These are phyloP conservation scores for Pycnonotus jocosus DNA, from an alignment of 2,113 vertebrate species.

Conservation along the genomic window DNA sequence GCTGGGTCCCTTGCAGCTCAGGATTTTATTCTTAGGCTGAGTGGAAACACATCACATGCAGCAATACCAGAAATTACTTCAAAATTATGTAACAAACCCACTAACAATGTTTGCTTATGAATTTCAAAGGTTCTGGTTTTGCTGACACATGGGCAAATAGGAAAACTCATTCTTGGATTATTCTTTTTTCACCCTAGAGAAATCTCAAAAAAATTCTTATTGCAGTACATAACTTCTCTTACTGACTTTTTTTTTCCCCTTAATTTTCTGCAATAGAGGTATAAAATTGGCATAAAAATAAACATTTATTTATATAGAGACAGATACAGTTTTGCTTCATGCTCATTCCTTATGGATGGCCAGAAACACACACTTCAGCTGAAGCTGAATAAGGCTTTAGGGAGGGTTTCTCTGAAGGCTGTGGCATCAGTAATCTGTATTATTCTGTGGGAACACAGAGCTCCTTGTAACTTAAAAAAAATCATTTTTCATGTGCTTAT, in stretches of 20 bases:
- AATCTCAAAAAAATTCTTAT: not conserved
- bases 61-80: not conserved
- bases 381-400: not conserved
- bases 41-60: not conserved
- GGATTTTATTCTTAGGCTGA: not conserved
- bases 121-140: not conserved
- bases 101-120: not conserved
- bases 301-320: not conserved
- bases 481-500: not conserved
- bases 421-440: not conserved
- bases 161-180: not conserved
- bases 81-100: not conserved
- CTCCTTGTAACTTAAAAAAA: not conserved
- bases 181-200: not conserved
- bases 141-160: not conserved
- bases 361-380: not conserved
- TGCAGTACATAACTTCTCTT: not conserved
- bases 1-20: not conserved
- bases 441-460: not conserved
- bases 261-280: not conserved
- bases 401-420: not conserved
- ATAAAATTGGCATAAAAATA: not conserved
- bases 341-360: not conserved
- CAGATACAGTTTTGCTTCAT: not conserved
- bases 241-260: fast-evolving